A percentile compares a stretch with the other conserved stretches of the same genome.
Evolutionary conservation across 2,797 vertebrate genomes (phyloP).

Genomic region (Hypotaenidia okinawae): DNA sequence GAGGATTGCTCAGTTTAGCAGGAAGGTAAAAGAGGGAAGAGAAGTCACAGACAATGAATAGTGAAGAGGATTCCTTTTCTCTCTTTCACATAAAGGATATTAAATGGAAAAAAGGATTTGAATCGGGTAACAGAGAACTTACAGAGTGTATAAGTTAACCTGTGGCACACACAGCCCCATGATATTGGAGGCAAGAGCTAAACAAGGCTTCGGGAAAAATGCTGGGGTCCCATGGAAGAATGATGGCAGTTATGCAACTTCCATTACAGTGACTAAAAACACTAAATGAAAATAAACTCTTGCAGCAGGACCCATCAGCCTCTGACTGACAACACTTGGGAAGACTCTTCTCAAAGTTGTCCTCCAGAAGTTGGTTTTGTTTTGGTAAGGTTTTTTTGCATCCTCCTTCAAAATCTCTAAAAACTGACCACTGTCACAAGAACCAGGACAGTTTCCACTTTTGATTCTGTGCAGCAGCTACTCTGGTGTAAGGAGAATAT

Average conservation of each 20-base stretch:
- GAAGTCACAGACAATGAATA: not conserved
- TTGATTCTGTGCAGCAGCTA: not conserved
- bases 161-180: not conserved
- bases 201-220: not conserved
- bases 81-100: not conserved
- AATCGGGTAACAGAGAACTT: not conserved
- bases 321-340: not conserved
- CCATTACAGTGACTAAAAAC: not conserved
- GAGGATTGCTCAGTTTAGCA: not conserved
- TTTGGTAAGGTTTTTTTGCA: not conserved
- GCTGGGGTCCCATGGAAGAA: not conserved
- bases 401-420: not conserved
- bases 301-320: not conserved
- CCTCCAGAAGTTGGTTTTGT: not conserved
- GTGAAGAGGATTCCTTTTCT: not conserved
- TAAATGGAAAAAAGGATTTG: not conserved
- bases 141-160: not conserved
- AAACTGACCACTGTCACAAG: not conserved
- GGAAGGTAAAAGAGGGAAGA: not conserved
- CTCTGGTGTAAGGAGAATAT: not conserved
- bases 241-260: not conserved
- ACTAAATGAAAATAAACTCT: constrained; percentile 34
- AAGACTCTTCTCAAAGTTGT: not conserved
- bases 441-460: not conserved
- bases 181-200: not conserved